Evolutionary conservation across 2,113 vertebrate genomes (phyloP), one percentile per base, ranked within the genome.

Genomic region (Calyptommatus sinebrachiatus): DNA sequence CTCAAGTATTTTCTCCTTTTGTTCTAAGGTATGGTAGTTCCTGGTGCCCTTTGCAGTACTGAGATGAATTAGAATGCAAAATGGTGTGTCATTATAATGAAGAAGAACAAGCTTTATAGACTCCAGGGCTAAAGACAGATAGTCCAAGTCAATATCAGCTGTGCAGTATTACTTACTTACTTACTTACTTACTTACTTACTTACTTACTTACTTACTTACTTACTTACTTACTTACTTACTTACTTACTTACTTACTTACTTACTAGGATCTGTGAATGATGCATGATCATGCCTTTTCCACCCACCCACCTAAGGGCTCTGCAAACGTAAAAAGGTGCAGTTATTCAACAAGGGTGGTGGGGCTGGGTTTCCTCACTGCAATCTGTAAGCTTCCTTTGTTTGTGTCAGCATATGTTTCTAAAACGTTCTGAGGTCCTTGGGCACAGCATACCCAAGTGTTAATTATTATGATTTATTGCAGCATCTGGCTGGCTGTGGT

Each of bases 401-500:
- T 71, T 53, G 80, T 65, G 60, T 71, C 45, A 53, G 53, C 68
- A 71, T 66, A 20, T 50, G 53, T 77, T 82, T 82, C 74, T 66
- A 18, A 65, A 82, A 61, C 45, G 61, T 75, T 66, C 24, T 41
- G 81, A 45, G 75, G 62, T 83, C 81, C 63, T 73, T 53, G 53
- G 70, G 50, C 81, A 73, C 46, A 21, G 62, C 26, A 45, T 66
- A 67, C 67, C 72, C 72, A 76, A 76, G 66, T 70, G 73, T 76
- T 81, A 70, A 81, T 63, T 81, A 71, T 63, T 8, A 75, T 76
- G 67, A 71, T 76, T 75, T 78, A 73, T 60, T 57, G 35, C 70
- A 61, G 48, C 28, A 41, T 48, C 69, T 57, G 70, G 9, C 63
- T 61, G 75, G 35, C 35, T 22, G 63, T 35, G 22, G 76, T 50